Base-by-base conservation (phyloP, 2,113 vertebrate genomes). In the Tylochromis polylepis region DNA sequence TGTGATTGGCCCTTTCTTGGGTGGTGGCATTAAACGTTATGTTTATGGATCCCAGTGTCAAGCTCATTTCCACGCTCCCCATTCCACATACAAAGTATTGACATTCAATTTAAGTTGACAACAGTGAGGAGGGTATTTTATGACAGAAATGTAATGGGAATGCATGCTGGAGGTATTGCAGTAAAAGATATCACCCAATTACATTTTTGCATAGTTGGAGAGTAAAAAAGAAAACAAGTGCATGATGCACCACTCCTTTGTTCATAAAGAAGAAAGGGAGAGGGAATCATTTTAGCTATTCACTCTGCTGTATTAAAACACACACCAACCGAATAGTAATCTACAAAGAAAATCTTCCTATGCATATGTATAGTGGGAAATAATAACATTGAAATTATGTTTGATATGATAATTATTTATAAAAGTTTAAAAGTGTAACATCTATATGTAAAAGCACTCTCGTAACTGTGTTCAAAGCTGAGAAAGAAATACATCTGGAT, bases 21-120 rank as follows among this genome's bases (percentile, higher is more conserved):
- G 87, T 91, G 91, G 89, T 14, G 55, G 88, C 90, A 92, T 92
- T 95, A 89, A 92, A 92, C 91, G 94, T 94, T 89, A 95, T 96
- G 92, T 96, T 95, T 94, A 95, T 90, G 86, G 87, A 87, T 88
- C 91, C 87, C 89, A 82, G 89, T 90, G 88, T 94, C 94, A 94
- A 96, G 89, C 94, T 82, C 93, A 95, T 95, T 96, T 95, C 87
- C 95, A 95, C 79, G 84, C 90, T 95, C 78, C 86, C 91, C 84
- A 92, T 94, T 93, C 91, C 89, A 92, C 87, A 88, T 81, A 56
- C 92, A 91, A 91, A 91, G 90, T 95, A 95, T 94, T 94, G 94
- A 93, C 93, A 85, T 95, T 94, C 91, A 87, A 94, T 95, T 96
- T 95, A 94, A 93, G 92, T 91, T 92, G 95, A 94, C 65, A 86